These are phyloP conservation scores for Andrena bucephala DNA, from an alignment of 2,888 invertebrate species.

Conservation along the genomic window DNA sequence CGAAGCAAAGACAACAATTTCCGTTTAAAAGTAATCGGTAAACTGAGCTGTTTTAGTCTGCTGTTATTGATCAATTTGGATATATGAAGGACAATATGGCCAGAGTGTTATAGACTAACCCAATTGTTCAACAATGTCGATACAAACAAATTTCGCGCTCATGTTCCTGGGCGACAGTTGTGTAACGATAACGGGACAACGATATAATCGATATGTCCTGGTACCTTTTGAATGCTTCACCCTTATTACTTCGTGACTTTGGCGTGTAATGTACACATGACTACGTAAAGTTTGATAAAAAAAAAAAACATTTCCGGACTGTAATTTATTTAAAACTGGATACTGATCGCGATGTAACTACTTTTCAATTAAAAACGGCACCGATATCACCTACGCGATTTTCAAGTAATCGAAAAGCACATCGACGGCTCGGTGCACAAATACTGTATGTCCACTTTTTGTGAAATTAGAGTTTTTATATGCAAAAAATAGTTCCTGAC, in stretches of 20 bases:
- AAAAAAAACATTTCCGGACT: neutral
- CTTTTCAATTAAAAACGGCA: neutral
- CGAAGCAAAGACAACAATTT: slow-evolving; percentile 27
- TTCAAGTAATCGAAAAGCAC: too few species aligned
- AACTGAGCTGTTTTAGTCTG: slow-evolving; percentile 15
- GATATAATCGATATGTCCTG: neutral
- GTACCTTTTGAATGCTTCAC: neutral
- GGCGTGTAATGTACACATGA: slow-evolving; percentile 2
- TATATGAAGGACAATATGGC: slow-evolving; percentile 19
- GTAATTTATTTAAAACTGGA: slow-evolving; percentile 24
- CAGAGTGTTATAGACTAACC: slow-evolving; percentile 28
- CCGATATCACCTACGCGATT: neutral
- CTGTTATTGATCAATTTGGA: slow-evolving; percentile 30
- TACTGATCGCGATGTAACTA: neutral
- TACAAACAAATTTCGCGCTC: neutral
- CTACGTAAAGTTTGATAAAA: neutral
- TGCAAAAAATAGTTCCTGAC: too few species aligned
- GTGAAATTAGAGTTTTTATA: too few species aligned
- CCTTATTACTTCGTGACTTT: slow-evolving; percentile 19
- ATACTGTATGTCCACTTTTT: too few species aligned
- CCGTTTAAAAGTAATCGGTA: neutral
- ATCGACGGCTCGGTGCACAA: too few species aligned
- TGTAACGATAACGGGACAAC: neutral
- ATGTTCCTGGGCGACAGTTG: neutral
- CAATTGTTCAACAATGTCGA: slow-evolving; percentile 10